Evolutionary conservation across 2,797 vertebrate genomes (phyloP).

Genomic region (Champsocephalus gunnari): DNA sequence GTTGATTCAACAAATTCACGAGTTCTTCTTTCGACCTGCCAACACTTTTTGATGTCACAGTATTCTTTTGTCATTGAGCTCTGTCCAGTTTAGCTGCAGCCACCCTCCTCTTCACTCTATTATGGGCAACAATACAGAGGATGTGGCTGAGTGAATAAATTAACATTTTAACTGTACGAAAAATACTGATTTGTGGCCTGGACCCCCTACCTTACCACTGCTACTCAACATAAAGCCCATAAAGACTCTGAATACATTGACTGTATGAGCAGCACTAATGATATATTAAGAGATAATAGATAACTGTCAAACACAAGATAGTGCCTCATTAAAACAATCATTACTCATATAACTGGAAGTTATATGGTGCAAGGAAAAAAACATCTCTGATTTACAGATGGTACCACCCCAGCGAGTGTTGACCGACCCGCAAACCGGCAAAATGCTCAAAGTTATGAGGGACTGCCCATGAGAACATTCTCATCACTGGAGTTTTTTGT

Average conservation of each 20-base stretch:
- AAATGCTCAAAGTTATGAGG: conserved; percentile 12
- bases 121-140: conserved; percentile 24
- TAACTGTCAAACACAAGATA: conserved; percentile 14
- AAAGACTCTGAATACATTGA: not conserved
- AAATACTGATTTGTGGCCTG: not conserved
- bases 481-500: conserved; percentile 21
- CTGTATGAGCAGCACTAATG: conserved; percentile 8
- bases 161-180: not conserved
- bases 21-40: conserved; percentile 45
- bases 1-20: conserved; percentile 74
- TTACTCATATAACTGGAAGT: conserved; percentile 14
- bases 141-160: not conserved
- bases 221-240: conserved; percentile 11
- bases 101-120: conserved; percentile 13
- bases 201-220: not conserved
- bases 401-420: not conserved
- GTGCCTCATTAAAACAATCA: conserved; percentile 31
- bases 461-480: conserved; percentile 35
- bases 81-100: conserved; percentile 27
- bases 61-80: conserved; percentile 57
- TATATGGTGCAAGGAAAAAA: conserved; percentile 20
- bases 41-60: conserved; percentile 39
- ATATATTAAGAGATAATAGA: conserved; percentile 17
- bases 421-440: conserved; percentile 23
- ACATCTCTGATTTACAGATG: conserved; percentile 20